Percentiles rank a stretch among this genome's conserved stretches.
These are phyloP conservation scores for Pachyuromys duprasi DNA, from an alignment of 2,797 vertebrate genomes.

Conservation along the genomic window DNA sequence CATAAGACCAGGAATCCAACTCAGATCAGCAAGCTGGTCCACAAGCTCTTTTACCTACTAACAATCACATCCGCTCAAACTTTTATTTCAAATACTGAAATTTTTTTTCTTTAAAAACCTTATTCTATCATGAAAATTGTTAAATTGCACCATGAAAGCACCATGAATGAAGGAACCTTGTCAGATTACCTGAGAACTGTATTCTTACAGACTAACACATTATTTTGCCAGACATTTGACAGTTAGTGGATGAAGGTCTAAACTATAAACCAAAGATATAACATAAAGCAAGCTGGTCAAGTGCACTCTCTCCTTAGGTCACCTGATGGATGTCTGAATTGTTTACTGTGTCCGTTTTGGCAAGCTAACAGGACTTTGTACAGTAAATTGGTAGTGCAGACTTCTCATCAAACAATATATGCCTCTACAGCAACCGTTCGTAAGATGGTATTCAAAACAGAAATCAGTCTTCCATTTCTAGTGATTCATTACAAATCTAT, in stretches of 20 bases:
- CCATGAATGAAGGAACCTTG: not conserved
- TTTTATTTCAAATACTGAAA: conserved; percentile 1
- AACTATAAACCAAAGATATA: not conserved
- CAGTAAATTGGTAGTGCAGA: not conserved
- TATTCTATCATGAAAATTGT: not conserved
- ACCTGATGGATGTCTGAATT: not conserved
- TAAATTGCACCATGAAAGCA: not conserved
- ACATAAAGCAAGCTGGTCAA: not conserved
- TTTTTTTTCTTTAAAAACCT: not conserved
- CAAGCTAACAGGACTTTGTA: conserved; percentile 27
- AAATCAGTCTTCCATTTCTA: conserved; percentile 1
- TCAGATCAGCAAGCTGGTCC: not conserved
- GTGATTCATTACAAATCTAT: not conserved
- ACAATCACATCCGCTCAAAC: too few relatives aligned
- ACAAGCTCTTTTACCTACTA: not conserved
- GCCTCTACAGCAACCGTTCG: not conserved
- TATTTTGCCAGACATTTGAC: not conserved
- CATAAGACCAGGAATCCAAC: not conserved
- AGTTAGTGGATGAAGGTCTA: not conserved
- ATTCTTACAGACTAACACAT: not conserved
- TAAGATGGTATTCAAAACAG: not conserved
- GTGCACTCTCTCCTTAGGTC: not conserved
- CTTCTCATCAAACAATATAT: not conserved
- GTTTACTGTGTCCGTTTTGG: not conserved
- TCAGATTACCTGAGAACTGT: not conserved